Conservation (phyloP, 2,797 vertebrate species). For the Phoebastria nigripes region DNA sequence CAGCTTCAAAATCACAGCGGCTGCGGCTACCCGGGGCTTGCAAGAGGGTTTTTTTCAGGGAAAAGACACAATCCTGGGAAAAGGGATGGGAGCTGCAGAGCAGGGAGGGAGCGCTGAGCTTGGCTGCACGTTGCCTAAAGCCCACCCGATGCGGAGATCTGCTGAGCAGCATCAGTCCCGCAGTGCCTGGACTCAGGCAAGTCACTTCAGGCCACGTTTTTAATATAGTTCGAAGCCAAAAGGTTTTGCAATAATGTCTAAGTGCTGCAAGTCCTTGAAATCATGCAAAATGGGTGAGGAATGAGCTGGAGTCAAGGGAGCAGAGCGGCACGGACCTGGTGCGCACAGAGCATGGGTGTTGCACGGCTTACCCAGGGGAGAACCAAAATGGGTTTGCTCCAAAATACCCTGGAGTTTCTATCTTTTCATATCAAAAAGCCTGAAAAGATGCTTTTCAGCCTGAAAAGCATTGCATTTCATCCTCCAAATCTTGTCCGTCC, state of each 20-base stretch:
- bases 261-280: not conserved
- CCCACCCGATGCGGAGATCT: accelerated
- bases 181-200: not conserved
- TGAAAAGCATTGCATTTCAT: not conserved
- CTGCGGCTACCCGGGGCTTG: not conserved
- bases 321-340: not conserved
- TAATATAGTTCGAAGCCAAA: constrained; percentile 12
- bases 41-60: not conserved
- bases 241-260: not conserved
- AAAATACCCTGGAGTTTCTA: not conserved
- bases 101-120: not conserved
- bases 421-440: not conserved
- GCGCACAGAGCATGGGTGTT: not conserved
- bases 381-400: not conserved
- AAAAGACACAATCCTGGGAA: not conserved
- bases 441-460: not conserved
- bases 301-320: not conserved
- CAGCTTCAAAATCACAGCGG: not conserved
- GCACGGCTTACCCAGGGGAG: not conserved
- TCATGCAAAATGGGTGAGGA: not conserved
- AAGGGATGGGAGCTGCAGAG: not conserved
- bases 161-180: not conserved
- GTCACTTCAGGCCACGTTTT: not conserved
- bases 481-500: not conserved
- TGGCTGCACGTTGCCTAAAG: not conserved